Evolutionary conservation across 1,140 invertebrate genomes (phyloP).

Genomic region (Drosophila nannoptera): DNA sequence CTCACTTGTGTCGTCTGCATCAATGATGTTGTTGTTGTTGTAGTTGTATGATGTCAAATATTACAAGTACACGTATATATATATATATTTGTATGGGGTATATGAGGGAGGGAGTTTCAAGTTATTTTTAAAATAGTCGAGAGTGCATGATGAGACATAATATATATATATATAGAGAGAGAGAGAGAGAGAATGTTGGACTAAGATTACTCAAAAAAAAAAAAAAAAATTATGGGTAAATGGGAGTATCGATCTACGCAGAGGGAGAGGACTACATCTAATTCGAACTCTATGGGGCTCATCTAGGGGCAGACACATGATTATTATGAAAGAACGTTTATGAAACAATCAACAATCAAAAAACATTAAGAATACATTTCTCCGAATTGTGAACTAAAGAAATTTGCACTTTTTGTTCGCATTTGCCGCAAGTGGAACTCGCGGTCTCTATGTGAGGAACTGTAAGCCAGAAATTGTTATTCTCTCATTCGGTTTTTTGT

Average conservation of each 20-base stretch:
- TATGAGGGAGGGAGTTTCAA: constrained; percentile 21
- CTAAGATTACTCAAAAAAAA: constrained; percentile 2
- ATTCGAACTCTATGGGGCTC: no score
- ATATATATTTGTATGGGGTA: constrained; percentile 4
- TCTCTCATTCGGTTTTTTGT: constrained; percentile 17
- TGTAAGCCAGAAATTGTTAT: constrained; percentile 34
- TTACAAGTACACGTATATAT: constrained; percentile 23
- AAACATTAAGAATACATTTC: no score
- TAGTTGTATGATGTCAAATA: constrained; percentile 13
- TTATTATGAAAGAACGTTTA: no score
- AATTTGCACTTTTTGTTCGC: constrained; percentile 72
- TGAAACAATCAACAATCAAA: no score
- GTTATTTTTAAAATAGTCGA: constrained; percentile 15
- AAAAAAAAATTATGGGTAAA: constrained; percentile 7
- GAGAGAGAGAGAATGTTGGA: no score
- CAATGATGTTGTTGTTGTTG: constrained; percentile 29
- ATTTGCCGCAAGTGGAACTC: constrained; percentile 55
- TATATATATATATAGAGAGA: not conserved
- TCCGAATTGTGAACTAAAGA: constrained; percentile 16
- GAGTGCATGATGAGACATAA: constrained; percentile 10
- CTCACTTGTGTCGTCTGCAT: constrained; percentile 72
- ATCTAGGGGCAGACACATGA: no score
- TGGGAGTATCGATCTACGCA: no score
- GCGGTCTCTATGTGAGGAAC: constrained; percentile 27
- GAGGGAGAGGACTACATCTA: no score